phyloP scores from a whole-genome alignment of 2,797 vertebrate species.

The Smutsia gigantea region DNA sequence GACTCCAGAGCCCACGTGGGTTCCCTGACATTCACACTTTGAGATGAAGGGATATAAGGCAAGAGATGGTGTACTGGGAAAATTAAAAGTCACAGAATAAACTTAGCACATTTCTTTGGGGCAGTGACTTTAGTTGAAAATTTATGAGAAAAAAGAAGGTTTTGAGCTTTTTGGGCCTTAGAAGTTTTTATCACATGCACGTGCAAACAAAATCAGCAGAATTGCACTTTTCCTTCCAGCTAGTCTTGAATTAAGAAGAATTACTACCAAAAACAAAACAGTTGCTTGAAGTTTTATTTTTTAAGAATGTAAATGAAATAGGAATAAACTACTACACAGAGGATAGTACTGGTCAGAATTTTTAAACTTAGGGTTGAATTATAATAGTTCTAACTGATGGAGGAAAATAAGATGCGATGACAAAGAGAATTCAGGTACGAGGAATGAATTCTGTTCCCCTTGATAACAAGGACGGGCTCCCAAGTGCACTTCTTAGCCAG shows the following conservation, averaged over 20 bases:
- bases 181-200: background rate
- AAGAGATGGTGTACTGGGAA: background rate
- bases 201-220: background rate
- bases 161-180: background rate
- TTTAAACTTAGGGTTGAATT: background rate
- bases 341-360: background rate
- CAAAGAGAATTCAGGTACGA: background rate
- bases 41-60: background rate
- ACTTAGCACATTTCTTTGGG: background rate
- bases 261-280: background rate
- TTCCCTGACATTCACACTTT: background rate
- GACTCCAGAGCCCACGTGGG: background rate
- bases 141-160: background rate
- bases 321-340: background rate
- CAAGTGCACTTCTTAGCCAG: background rate
- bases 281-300: background rate
- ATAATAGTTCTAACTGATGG: background rate
- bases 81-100: background rate
- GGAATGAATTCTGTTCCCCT: background rate
- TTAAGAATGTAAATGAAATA: background rate
- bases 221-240: background rate
- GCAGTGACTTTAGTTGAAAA: background rate
- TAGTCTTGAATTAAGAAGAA: conserved; percentile 11
- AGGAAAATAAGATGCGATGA: background rate
- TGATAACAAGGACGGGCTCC: background rate